Conservation (phyloP, 2,888 invertebrate species). For the Gasteruption jaculator region DNA sequence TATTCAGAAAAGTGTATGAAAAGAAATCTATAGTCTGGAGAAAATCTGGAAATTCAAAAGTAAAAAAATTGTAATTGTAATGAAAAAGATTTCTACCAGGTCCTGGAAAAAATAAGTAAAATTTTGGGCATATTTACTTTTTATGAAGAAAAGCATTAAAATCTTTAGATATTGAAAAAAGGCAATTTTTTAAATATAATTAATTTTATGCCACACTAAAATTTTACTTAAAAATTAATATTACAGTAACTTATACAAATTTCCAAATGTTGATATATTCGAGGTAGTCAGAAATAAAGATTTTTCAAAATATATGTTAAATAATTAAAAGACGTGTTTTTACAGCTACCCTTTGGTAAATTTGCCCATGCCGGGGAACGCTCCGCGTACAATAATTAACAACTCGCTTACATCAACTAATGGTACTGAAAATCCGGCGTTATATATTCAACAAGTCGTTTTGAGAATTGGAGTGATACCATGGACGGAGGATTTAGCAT, state of each 20-base stretch:
- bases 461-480: conserved; percentile 77
- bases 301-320: conserved; percentile 1
- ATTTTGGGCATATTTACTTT: too few species aligned
- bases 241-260: not conserved
- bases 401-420: conserved; percentile 41
- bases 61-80: not conserved
- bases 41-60: too few species aligned
- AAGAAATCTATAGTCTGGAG: too few species aligned
- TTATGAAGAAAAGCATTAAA: too few species aligned
- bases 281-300: not conserved
- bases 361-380: conserved; percentile 86
- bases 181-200: not conserved
- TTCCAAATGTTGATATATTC: not conserved
- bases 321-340: conserved; percentile 7
- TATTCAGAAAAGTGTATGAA: conserved; percentile 8
- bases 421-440: conserved; percentile 56
- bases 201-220: too few species aligned
- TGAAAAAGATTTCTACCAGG: not conserved
- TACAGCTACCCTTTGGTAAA: conserved; percentile 77
- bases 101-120: too few species aligned
- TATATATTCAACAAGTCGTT: conserved; percentile 75
- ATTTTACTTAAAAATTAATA: too few species aligned
- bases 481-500: conserved; percentile 75
- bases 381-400: conserved; percentile 67
- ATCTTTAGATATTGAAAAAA: too few species aligned